Percentiles rank a stretch among this genome's conserved stretches.
phyloP scores from a whole-genome alignment of 2,888 invertebrate genomes.

The Amblyteles armatorius region DNA sequence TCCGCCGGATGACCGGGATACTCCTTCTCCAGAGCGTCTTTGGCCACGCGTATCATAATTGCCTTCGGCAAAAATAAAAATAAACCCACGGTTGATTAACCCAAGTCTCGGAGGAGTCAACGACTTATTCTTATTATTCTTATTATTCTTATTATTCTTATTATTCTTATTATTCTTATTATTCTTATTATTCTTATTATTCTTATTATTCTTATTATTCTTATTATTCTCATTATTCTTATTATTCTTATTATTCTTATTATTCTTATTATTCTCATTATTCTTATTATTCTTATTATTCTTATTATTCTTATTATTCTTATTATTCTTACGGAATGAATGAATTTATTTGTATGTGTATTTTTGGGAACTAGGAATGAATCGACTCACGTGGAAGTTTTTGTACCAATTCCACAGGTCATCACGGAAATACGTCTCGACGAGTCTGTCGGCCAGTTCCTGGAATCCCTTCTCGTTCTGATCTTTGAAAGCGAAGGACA shows the following conservation, averaged over 20 bases:
- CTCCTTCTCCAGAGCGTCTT: conserved; percentile 88
- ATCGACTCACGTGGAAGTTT: conserved; percentile 77
- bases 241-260: too few species aligned
- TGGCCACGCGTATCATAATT: conserved; percentile 82
- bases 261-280: too few species aligned
- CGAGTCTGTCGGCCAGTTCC: conserved; percentile 69
- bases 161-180: neutral
- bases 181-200: neutral
- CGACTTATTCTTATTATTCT: neutral
- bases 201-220: neutral
- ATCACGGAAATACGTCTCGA: conserved; percentile 80
- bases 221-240: neutral
- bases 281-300: too few species aligned
- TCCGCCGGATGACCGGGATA: conserved; percentile 87
- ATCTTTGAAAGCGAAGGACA: conserved; percentile 84
- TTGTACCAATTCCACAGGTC: conserved; percentile 79
- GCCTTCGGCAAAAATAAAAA: conserved; percentile 64
- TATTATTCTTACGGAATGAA: neutral
- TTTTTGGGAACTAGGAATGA: neutral
- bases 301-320: neutral
- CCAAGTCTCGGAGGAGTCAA: neutral
- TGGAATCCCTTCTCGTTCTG: conserved; percentile 82
- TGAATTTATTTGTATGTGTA: neutral
- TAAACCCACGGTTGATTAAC: neutral
- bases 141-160: too few species aligned